These are phyloP conservation scores for Phalacrocorax aristotelis DNA, from an alignment of 2,113 vertebrate species.

Conservation along the genomic window DNA sequence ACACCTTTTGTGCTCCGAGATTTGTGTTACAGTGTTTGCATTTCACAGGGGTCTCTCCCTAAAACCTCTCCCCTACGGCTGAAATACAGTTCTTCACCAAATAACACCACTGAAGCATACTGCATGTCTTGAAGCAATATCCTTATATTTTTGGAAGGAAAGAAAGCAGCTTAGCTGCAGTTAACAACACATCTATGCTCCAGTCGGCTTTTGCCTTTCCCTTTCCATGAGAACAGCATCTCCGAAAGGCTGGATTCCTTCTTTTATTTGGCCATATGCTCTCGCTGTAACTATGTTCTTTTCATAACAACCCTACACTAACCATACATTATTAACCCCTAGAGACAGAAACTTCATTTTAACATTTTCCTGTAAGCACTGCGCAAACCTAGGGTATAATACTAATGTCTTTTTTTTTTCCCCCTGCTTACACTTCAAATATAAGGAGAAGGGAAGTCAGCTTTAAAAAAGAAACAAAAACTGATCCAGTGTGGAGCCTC, in stretches of 20 bases:
- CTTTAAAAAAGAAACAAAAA: neutral
- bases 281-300: slow-evolving; percentile 29
- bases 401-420: neutral
- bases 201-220: neutral
- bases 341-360: slow-evolving; percentile 42
- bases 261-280: slow-evolving; percentile 41
- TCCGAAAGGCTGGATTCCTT: neutral
- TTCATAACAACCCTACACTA: slow-evolving; percentile 9
- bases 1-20: neutral
- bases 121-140: neutral
- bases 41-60: neutral
- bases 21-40: neutral
- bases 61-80: neutral
- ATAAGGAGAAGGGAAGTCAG: neutral
- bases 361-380: slow-evolving; percentile 21
- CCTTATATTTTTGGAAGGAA: neutral
- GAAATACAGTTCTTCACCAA: neutral
- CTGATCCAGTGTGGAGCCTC: neutral
- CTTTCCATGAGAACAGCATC: slow-evolving; percentile 17
- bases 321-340: slow-evolving; percentile 14
- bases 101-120: neutral
- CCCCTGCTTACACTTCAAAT: neutral
- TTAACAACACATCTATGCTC: neutral
- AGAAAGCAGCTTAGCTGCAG: neutral
- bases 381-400: neutral